phyloP scores from a whole-genome alignment of 2,113 vertebrate species.

The Oophaga pumilio region DNA sequence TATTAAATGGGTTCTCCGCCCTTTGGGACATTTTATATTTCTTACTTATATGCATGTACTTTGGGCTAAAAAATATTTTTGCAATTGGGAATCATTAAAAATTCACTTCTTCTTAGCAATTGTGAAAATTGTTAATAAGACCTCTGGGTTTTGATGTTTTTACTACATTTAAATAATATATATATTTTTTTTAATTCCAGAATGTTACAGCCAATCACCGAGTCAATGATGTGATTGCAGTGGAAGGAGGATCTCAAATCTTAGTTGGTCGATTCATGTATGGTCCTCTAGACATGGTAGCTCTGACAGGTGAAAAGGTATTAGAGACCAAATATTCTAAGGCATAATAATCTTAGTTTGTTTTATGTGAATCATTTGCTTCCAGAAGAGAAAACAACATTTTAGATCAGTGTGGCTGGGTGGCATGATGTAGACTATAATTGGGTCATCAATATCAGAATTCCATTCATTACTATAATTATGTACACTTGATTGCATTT shows the following conservation, averaged over 20 bases:
- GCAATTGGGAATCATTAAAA: too few species aligned
- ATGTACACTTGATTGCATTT: too few species aligned
- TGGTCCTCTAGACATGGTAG: slow-evolving; percentile 97
- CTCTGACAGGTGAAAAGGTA: slow-evolving; percentile 97
- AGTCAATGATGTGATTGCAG: slow-evolving; percentile 90
- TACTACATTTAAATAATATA: not conserved
- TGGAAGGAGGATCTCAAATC: slow-evolving; percentile 87
- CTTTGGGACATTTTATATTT: too few species aligned
- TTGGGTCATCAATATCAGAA: not conserved
- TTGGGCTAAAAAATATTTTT: too few species aligned
- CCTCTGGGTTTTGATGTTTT: too few species aligned
- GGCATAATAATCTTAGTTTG: not conserved
- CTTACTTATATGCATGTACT: too few species aligned
- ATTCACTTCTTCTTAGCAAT: too few species aligned
- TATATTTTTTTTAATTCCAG: slow-evolving; percentile 66
- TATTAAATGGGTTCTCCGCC: not conserved
- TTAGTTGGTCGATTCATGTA: slow-evolving; percentile 98
- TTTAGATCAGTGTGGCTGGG: not conserved
- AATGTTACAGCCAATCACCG: slow-evolving; percentile 96
- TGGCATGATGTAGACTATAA: too few species aligned
- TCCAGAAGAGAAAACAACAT: not conserved
- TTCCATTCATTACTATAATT: not conserved
- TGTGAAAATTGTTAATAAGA: too few species aligned
- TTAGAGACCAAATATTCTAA: not conserved
- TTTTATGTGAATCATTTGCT: not conserved